Conservation (phyloP, 2,113 vertebrate genomes). For the Phyllostomus hastatus region DNA sequence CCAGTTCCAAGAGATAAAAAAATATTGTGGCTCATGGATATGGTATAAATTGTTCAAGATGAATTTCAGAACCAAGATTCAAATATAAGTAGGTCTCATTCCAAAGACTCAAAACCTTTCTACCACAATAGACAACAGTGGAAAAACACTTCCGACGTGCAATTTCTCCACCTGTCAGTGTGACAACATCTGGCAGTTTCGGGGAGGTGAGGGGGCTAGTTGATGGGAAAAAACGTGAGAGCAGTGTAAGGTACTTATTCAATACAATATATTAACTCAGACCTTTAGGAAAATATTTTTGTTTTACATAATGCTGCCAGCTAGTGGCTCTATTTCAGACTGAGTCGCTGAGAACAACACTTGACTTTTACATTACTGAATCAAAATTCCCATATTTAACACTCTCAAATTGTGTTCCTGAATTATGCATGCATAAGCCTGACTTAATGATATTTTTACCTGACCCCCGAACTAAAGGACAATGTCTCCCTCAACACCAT, state of each 20-base stretch:
- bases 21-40: background rate
- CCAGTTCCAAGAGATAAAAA: background rate
- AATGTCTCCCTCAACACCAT: background rate
- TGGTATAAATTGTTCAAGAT: background rate
- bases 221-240: background rate
- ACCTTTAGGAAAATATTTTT: constrained; percentile 45
- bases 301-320: constrained; percentile 84
- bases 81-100: background rate
- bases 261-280: background rate
- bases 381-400: constrained; percentile 9
- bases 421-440: background rate
- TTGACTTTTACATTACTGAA: constrained; percentile 33
- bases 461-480: background rate
- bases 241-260: background rate
- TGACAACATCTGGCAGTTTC: background rate
- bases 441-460: background rate
- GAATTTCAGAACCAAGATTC: constrained; percentile 12
- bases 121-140: background rate
- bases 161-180: background rate
- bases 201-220: background rate
- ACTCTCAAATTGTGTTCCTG: background rate
- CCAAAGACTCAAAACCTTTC: constrained; percentile 35
- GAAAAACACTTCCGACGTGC: background rate
- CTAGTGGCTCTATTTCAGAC: constrained; percentile 80
- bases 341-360: constrained; percentile 46